Conservation (phyloP, 2,113 vertebrate species). For the Oryzias woworae region DNA sequence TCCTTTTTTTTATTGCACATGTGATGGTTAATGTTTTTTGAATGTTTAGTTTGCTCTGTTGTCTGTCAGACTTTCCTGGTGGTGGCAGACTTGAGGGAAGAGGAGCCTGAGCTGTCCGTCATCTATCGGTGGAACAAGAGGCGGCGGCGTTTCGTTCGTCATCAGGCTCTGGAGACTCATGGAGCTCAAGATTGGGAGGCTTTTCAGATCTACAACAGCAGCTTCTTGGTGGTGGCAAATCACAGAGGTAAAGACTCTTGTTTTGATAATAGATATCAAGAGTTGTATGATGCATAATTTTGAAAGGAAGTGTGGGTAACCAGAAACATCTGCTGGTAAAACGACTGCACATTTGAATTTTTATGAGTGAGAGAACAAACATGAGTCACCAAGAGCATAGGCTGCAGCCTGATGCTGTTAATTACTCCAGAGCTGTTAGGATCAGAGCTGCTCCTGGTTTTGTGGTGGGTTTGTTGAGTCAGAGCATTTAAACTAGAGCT, state of each 20-base stretch:
- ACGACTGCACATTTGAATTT: too few relatives aligned
- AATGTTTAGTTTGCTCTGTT: neutral
- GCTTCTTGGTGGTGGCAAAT: conserved; percentile 94
- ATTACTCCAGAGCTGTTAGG: neutral
- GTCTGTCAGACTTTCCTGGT: conserved; percentile 83
- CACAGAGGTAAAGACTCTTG: conserved; percentile 84
- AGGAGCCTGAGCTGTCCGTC: conserved; percentile 60
- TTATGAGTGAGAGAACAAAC: neutral
- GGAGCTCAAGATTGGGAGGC: conserved; percentile 94
- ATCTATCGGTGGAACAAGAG: conserved; percentile 69
- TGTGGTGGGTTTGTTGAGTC: conserved; percentile 1
- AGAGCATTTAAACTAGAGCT: neutral
- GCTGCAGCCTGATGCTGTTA: conserved; percentile 6
- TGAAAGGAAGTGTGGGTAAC: too few relatives aligned
- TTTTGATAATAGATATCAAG: too few relatives aligned
- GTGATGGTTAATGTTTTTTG: too few relatives aligned
- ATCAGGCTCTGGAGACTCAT: conserved; percentile 88
- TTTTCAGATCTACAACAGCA: conserved; percentile 85
- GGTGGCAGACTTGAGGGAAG: conserved; percentile 80
- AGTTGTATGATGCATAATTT: too few relatives aligned
- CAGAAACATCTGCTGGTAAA: too few relatives aligned
- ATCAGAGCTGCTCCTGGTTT: neutral
- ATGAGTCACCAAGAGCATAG: neutral
- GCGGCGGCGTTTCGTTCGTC: conserved; percentile 77
- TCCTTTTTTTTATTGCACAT: too few relatives aligned